Base-by-base conservation (phyloP, 1,140 invertebrate genomes). In the Theocolax elegans region DNA sequence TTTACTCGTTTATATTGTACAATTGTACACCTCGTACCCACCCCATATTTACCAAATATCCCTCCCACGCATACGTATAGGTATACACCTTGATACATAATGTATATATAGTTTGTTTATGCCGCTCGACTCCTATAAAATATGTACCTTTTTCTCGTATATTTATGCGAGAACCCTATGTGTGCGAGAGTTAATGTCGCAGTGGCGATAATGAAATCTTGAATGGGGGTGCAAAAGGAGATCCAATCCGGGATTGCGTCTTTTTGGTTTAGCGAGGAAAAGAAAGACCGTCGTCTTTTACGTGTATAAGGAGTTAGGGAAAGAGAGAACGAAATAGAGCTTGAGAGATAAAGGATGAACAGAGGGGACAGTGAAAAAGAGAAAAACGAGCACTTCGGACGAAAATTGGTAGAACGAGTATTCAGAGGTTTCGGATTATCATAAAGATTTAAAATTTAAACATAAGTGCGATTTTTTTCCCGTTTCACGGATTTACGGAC, bases 371-470 rank as follows among this genome's bases (percentile, higher is more conserved):
- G n/a, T 35, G 42, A 29, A 29, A 29, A n/a, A 29, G 12, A 54
- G 27, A 54, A 19, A n/a, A n/a, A n/a, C n/a, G n/a, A n/a, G n/a
- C n/a, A n/a, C n/a, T n/a, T 19, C 13, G 27, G n/a, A 54, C 13
- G 25, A 29, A 54, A 27, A 54, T 54, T 54, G 51, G 51, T 31
- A 19, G n/a, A 54, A 54, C 51, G 23, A 54, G 51, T 17, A n/a
- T n/a, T n/a, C n/a, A 6, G 27, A 54, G 23, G 25, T 29, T 21
- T 29, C 0, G n/a, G 27, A 54, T 54, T 54, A 54, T 31, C 27
- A 54, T 54, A 29, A 29, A 54, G 25, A 54, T 54, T 54, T 31
- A 10, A 54, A 54, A 54, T 54, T 54, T 21, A 54, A 31, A 31
- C 13, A 31, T 29, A 31, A 54, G 9, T 29, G 51, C 51, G 51